Evolutionary conservation across 2,888 invertebrate species (phyloP).

Genomic region (Lochmaea capreae): DNA sequence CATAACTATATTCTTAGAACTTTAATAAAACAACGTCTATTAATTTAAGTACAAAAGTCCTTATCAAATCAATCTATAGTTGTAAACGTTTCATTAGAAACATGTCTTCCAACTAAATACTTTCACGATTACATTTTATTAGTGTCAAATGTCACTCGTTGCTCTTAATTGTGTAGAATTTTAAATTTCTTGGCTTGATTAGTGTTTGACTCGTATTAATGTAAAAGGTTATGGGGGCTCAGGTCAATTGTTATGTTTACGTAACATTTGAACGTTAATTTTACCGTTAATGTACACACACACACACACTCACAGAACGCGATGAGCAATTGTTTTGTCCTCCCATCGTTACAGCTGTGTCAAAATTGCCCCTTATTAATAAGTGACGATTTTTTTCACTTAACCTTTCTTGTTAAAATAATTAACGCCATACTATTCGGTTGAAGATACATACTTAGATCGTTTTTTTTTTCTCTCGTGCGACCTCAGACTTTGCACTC

Average conservation of each 20-base stretch:
- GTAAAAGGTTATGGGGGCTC: conserved; percentile 56
- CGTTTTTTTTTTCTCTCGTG: conserved; percentile 29
- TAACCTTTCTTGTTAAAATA: conserved; percentile 45
- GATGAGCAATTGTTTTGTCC: conserved; percentile 58
- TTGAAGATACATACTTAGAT: conserved; percentile 18
- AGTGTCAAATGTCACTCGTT: conserved; percentile 54
- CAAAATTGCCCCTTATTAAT: conserved; percentile 55
- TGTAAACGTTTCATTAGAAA: conserved; percentile 10
- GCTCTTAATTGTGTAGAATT: conserved; percentile 52
- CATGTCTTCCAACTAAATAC: conserved; percentile 32
- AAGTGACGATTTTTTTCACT: conserved; percentile 45
- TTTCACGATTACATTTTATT: conserved; percentile 46
- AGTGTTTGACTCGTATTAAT: conserved; percentile 59
- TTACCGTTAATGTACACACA: conserved; percentile 35
- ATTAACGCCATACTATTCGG: conserved; percentile 38
- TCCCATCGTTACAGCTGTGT: conserved; percentile 55
- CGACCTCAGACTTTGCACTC: conserved; percentile 30
- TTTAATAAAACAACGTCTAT: conserved; percentile 15
- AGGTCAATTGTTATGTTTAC: conserved; percentile 60
- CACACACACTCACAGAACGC: conserved; percentile 41
- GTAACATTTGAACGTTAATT: conserved; percentile 49
- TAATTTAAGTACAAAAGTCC: background rate
- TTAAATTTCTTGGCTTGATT: conserved; percentile 53
- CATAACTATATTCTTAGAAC: conserved; percentile 14
- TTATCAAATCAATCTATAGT: conserved; percentile 30